Evolutionary conservation across 2,888 invertebrate genomes (phyloP), one percentile per base, ranked within the genome.

Genomic region (Neocrepidodera transversa): DNA sequence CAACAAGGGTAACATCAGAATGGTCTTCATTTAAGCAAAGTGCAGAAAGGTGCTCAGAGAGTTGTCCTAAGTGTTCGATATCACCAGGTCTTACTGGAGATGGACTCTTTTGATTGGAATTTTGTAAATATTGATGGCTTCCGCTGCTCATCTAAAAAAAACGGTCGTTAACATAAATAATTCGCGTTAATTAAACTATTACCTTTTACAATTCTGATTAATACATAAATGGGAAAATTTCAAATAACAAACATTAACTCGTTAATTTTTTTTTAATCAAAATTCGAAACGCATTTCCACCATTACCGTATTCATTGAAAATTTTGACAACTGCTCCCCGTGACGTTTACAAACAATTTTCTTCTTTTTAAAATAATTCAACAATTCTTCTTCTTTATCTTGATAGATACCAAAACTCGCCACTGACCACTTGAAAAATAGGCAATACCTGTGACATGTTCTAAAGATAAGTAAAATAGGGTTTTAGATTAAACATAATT

Each of bases 11-110:
- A 53, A 98, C 89, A 82, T 98, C 98, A 6, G 93, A 91, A 80
- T 94, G 97, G 75, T 95, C 93, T 48, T 91, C 89, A 56, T 90
- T 93, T 68, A 93, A 83, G 76, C 91, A 95, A 45, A 97, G 83
- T 5, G 90, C 87, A 1, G 92, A 91, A 73, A 97, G 88, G 78
- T 95, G 89, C 69, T 93, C 92, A 0, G 91, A 95, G 65, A 97
- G 84, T 71, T 89, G 88, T 56, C 82, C 78, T 32, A 85, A 82
- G 76, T 90, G 89, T 69, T 88, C 86, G 51, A 90, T 86, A 71
- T 89, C 86, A 16, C 86, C 86, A 36, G 79, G 71, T 49, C 82
- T 77, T 8, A 45, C 20, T 13, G 77, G 74, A 35, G 64, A 61
- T 45, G 65, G 66, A 17, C 55, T 62, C 58, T 69, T 70, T 17